Evolutionary conservation across 2,888 invertebrate genomes (phyloP).

Genomic region (Xylocampa areola): DNA sequence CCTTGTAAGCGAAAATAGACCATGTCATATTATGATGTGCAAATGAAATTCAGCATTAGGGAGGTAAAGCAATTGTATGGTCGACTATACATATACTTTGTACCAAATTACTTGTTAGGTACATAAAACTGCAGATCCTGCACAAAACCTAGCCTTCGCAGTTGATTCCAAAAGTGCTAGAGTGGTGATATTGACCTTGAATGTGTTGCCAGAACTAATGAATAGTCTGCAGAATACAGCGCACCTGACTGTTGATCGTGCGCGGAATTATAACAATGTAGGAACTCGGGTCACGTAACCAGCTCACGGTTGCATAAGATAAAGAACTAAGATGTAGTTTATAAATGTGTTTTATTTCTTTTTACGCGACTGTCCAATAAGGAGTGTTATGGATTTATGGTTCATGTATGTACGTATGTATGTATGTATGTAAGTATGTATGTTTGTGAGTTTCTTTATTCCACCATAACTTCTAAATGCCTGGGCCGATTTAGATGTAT

Average conservation of each 20-base stretch:
- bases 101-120: too few species aligned
- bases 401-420: too few species aligned
- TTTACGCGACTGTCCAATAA: not conserved
- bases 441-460: too few species aligned
- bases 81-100: too few species aligned
- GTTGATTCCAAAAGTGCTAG: not conserved
- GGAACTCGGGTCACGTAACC: slow-evolving; percentile 6
- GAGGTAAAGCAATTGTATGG: too few species aligned
- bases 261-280: not conserved
- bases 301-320: not conserved
- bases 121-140: slow-evolving; percentile 10
- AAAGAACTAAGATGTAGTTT: not conserved
- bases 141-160: slow-evolving; percentile 9
- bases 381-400: too few species aligned
- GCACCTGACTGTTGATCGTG: slow-evolving; percentile 14
- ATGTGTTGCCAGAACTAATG: slow-evolving; percentile 4
- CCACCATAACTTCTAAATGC: too few species aligned
- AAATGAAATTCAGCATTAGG: too few species aligned
- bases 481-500: too few species aligned
- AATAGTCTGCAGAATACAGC: slow-evolving; percentile 8
- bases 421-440: too few species aligned
- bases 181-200: slow-evolving; percentile 32
- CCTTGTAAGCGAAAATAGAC: too few species aligned
- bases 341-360: not conserved
- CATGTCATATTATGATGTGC: too few species aligned